Evolutionary conservation across 2,888 invertebrate species (phyloP), one percentile per base, ranked within the genome.

Genomic region (Leptodirus hochenwartii): DNA sequence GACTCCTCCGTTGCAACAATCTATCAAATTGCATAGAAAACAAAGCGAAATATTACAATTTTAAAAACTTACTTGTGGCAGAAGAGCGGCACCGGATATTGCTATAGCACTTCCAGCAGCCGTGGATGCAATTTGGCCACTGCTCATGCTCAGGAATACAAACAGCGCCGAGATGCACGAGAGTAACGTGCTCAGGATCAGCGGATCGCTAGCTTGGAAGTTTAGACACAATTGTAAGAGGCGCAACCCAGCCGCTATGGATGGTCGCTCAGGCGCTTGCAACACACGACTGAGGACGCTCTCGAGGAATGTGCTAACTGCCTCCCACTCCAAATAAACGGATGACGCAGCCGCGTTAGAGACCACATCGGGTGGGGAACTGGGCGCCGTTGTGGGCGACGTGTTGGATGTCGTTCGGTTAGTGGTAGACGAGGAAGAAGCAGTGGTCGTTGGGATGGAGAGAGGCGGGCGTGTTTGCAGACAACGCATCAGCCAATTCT

Each of bases 81-180:
- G 49, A 16, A 81, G 57, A 0, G 66, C 61, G 0, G 69, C 71
- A 2, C 72, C 71, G 10, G 64, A 70, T 58, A 69, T 66, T 4
- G 69, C 65, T 38, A 66, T 62, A 32, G 65, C 64, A 46, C 65
- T 67, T 3, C 51, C 54, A 54, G 37, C 38, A 49, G 49, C 49
- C 34, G 53, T 42, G 2, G 53, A 53, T 1, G 73, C 72, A 37
- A 79, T 66, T 44, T 80, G 79, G 42, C 79, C 79, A 22, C 81
- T 79, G 0, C 82, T 79, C 68, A 84, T 80, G 46, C 80, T 81
- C 13, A 91, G 65, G 58, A 88, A 90, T 15, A 87, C 81, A 51
- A 90, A 88, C 2, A 91, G 63, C 0, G 88, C 82, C 2, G 90
- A 91, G 39, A 91, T 77, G 55, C 87, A 84, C 0, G 90, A 90